Conservation (phyloP, 2,888 invertebrate species). For the Apotomis betuletana region DNA sequence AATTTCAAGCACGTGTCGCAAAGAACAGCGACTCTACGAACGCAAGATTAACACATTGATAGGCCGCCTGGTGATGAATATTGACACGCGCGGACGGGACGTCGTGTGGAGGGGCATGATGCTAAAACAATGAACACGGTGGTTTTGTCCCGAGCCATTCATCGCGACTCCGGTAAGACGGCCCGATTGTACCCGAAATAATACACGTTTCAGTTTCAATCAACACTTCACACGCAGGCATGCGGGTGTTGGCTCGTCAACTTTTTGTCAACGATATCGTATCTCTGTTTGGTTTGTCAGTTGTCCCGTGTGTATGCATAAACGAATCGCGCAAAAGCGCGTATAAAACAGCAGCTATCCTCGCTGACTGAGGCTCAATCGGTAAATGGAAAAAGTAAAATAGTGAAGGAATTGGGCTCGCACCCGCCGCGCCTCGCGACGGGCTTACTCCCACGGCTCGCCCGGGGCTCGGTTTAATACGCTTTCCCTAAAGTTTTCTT, state of each 20-base stretch:
- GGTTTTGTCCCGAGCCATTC: not conserved
- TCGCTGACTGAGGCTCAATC: not conserved
- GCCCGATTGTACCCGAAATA: not conserved
- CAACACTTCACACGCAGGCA: not conserved
- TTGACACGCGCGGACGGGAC: slow-evolving; percentile 6
- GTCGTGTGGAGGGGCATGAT: not conserved
- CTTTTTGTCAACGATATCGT: not conserved
- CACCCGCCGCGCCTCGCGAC: not conserved
- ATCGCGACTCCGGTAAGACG: not conserved
- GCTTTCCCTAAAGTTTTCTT: not conserved
- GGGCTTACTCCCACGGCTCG: not conserved
- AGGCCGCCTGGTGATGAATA: slow-evolving; percentile 15
- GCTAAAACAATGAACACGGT: not conserved
- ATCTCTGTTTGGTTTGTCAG: not conserved
- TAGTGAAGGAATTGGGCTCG: not conserved
- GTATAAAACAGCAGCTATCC: not conserved
- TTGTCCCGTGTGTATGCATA: too few relatives aligned
- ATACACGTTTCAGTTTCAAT: slow-evolving; percentile 7
- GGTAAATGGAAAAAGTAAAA: not conserved
- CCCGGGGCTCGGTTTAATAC: not conserved
- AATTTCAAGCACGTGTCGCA: not conserved
- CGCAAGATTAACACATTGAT: slow-evolving; percentile 24
- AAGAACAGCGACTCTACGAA: not conserved
- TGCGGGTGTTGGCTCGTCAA: not conserved
- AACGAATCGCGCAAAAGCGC: not conserved